Evolutionary conservation across 37 sponge, comb jelly and placozoan species (phyloP).

Genomic region (Diacarnus erythraeanus): DNA sequence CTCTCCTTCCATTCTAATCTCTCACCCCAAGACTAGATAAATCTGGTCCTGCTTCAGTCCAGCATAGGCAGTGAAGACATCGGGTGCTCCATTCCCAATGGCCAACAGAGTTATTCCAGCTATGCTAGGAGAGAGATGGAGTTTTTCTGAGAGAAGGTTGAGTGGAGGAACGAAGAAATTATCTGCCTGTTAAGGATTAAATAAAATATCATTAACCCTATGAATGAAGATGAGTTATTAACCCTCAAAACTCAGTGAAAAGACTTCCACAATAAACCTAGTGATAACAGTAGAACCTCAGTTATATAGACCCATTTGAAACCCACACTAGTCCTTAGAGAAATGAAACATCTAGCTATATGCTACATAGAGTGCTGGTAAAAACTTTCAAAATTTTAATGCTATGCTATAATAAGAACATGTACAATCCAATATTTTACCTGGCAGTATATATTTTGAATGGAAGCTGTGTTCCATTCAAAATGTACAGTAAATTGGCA

Average conservation of each 20-base stretch:
- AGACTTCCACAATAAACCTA: neutral
- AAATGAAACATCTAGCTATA: too few relatives aligned
- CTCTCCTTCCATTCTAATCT: neutral
- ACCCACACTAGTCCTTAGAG: too few relatives aligned
- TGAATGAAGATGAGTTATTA: neutral
- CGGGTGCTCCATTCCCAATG: conserved; percentile 88
- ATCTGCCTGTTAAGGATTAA: conserved; percentile 55
- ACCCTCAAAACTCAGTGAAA: neutral
- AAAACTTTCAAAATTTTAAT: too few relatives aligned
- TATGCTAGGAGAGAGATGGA: conserved; percentile 71
- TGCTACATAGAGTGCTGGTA: too few relatives aligned
- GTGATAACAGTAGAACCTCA: too few relatives aligned
- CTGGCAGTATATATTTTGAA: too few relatives aligned
- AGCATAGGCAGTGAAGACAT: conserved; percentile 82
- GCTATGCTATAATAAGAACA: too few relatives aligned
- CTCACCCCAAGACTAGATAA: conserved; percentile 69
- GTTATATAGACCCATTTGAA: too few relatives aligned
- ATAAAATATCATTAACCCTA: neutral
- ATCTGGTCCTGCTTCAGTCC: conserved; percentile 56
- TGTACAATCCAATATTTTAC: too few relatives aligned
- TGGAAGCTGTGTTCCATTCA: too few relatives aligned
- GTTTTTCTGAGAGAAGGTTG: conserved; percentile 71
- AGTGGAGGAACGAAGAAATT: conserved; percentile 85
- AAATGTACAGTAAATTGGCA: too few relatives aligned
- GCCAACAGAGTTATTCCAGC: conserved; percentile 88